Conservation (phyloP, 2,113 vertebrate species). For the Climacteris rufus region DNA sequence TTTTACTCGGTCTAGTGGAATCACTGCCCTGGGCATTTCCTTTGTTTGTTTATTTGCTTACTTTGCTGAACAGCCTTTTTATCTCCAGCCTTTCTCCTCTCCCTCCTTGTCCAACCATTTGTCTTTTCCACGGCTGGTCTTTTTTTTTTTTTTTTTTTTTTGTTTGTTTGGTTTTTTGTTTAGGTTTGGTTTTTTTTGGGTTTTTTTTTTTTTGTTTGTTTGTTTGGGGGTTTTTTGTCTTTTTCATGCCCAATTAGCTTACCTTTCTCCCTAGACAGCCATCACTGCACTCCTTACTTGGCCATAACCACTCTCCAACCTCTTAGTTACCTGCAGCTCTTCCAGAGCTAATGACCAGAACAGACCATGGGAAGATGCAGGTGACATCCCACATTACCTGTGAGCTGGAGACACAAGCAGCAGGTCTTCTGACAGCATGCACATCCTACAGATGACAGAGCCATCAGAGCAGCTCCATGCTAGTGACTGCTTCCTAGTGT, state of each 20-base stretch:
- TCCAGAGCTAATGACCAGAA: background rate
- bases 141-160: no score
- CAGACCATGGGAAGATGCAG: accelerated
- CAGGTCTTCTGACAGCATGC: background rate
- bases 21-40: background rate
- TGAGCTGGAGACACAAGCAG: background rate
- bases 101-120: background rate
- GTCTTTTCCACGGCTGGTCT: background rate
- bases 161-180: no score
- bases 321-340: background rate
- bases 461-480: background rate
- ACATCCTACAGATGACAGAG: background rate
- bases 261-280: background rate
- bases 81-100: background rate
- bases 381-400: background rate
- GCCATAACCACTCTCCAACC: background rate
- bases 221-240: no score
- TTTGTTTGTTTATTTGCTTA: background rate
- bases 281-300: background rate
- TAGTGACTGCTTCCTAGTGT: background rate
- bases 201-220: no score
- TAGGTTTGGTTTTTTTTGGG: no score
- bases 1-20: background rate
- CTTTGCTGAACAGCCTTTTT: background rate
- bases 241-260: background rate